Base-by-base conservation (phyloP, 2,888 invertebrate genomes). In the Watsonalla cultraria region DNA sequence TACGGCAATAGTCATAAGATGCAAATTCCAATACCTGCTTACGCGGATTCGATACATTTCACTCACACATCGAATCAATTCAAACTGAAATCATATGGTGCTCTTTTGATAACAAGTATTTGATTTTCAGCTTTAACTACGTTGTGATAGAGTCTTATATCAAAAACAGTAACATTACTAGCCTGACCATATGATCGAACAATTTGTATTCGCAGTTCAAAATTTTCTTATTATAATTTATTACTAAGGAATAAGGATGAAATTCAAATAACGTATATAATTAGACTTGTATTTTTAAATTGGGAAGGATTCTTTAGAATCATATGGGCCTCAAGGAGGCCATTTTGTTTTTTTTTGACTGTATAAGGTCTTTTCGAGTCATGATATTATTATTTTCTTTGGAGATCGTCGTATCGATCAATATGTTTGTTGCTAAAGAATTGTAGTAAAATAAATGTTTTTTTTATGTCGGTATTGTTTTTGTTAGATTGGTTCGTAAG, bases 21-120 rank as follows among this genome's bases (percentile, higher is more conserved):
- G 51, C 7, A 66, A 62, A 69, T 56, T 72, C 5, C 9, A 14
- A 52, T 55, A n/a, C 9, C 5, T 2, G 0, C 0, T 0, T 0
- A 5, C 37, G 52, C 48, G 62, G 70, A 69, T 72, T 72, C 74
- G 74, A 75, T 78, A 75, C 74, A 72, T 59, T 62, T 78, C 74
- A 72, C 77, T 58, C 76, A 78, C 73, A 76, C 70, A 66, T 61
- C 56, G 57, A 67, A 58, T 60, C 70, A 67, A 78, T 84, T 82
- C 78, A 80, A 76, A 78, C 72, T 80, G 74, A 78, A 82, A 84
- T 79, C 85, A 86, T 84, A 84, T 86, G 86, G 72, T 76, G 49
- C 45, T 68, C 62, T 49, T 14, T 64, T 53, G 45, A 46, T n/a
- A 48, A 0, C 5, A 24, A 60, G 64, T 53, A 39, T 39, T 7